Base-by-base conservation (phyloP, 2,888 invertebrate genomes). In the Trissonchulus latispiculum region DNA sequence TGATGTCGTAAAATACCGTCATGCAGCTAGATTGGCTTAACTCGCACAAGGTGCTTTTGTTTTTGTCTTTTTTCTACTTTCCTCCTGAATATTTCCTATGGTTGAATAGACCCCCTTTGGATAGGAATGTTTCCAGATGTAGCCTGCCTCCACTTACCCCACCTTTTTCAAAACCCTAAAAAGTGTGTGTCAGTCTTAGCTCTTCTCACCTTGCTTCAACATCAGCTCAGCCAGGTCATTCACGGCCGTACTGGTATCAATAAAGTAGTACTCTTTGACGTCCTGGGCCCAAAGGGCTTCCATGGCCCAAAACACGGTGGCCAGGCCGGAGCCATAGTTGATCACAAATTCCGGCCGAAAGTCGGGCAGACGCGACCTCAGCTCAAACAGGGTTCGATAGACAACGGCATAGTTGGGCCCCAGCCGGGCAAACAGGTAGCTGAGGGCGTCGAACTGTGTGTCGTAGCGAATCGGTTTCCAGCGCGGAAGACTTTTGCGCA, bases 291-390 rank as follows among this genome's bases (percentile, higher is more conserved):
- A 96, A 28, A 87, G 85, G 1, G 85, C 83, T 78, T 89, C 89
- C 0, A 90, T 88, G 0, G 92, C 95, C 89, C 89, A 89, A 69
- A 80, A 80, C 2, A 76, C 91, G 0, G 91, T 90, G 0, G 94
- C 95, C 1, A 92, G 85, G 0, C 96, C 96, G 2, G 94, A 92
- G 0, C 95, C 96, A 83, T 92, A 93, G 85, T 96, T 95, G 78
- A 95, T 90, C 77, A 93, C 87, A 75, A 89, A 88, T 74, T 87
- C 85, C 0, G 95, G 95, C 74, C 86, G 86, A 82, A 91, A 95
- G 29, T 88, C 83, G 0, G 87, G 86, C 81, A 90, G 87, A 72
- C 89, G 86, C 61, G 81, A 81, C 70, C 85, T 84, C 72, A 95
- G 90, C 83, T 84, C 77, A 1, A 78, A 76, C 2, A 66, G 48